Evolutionary conservation across 2,888 invertebrate species (phyloP).

Genomic region (Pogonocherus hispidulus): DNA sequence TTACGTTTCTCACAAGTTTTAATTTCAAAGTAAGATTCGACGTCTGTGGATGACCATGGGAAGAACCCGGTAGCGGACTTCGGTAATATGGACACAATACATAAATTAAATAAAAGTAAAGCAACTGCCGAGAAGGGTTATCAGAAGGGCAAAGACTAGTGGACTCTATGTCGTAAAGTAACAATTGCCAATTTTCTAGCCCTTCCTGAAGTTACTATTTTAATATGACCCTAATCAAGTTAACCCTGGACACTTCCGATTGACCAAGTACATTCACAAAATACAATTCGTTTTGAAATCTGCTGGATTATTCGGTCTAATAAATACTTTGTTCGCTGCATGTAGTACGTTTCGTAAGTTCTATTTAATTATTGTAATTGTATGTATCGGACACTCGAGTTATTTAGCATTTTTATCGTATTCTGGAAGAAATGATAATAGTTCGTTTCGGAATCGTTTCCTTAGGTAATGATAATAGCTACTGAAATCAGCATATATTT

Average conservation of each 20-base stretch:
- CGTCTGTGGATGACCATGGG: slow-evolving; percentile 32
- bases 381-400: background rate
- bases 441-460: background rate
- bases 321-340: slow-evolving; percentile 11
- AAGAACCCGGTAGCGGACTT: slow-evolving; percentile 30
- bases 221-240: slow-evolving; percentile 48
- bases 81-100: slow-evolving; percentile 26
- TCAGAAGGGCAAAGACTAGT: slow-evolving; percentile 12
- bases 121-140: slow-evolving; percentile 32
- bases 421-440: background rate
- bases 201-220: slow-evolving; percentile 39
- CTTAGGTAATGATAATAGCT: too few relatives aligned
- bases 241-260: slow-evolving; percentile 49
- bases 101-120: slow-evolving; percentile 21
- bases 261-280: slow-evolving; percentile 42
- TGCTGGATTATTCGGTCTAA: slow-evolving; percentile 24
- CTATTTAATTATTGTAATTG: slow-evolving; percentile 8
- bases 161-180: slow-evolving; percentile 30
- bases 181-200: slow-evolving; percentile 48
- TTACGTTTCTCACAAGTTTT: slow-evolving; percentile 25
- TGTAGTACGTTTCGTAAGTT: background rate
- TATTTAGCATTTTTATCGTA: background rate
- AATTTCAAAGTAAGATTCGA: slow-evolving; percentile 18
- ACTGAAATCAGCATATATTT: too few relatives aligned
- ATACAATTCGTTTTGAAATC: slow-evolving; percentile 29